These are phyloP conservation scores for Drosophila pandora DNA, from an alignment of 1,140 invertebrate genomes.

Conservation along the genomic window DNA sequence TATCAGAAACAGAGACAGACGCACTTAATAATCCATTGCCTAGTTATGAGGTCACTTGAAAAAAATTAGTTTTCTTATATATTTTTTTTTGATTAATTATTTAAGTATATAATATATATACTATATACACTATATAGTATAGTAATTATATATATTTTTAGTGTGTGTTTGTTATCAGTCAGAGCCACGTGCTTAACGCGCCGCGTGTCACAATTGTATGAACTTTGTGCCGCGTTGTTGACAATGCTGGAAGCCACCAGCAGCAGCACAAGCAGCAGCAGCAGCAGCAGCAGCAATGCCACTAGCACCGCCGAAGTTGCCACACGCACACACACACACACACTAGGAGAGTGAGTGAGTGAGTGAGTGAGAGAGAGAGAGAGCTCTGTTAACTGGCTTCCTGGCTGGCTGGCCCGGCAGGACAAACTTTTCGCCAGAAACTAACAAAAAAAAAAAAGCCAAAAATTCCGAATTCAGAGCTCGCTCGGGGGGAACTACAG, in stretches of 20 bases:
- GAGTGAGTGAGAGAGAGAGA: slow-evolving; percentile 4
- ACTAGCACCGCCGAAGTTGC: slow-evolving; percentile 49
- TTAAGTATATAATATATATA: neutral
- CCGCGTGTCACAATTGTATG: slow-evolving; percentile 81
- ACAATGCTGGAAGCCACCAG: slow-evolving; percentile 69
- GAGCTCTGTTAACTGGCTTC: slow-evolving; percentile 65
- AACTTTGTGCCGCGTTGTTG: slow-evolving; percentile 73
- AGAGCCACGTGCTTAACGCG: slow-evolving; percentile 79
- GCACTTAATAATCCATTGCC: slow-evolving; percentile 1
- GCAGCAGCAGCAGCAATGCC: slow-evolving; percentile 30
- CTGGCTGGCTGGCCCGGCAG: slow-evolving; percentile 58
- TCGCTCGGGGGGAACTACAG: slow-evolving; percentile 40
- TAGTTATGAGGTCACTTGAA: slow-evolving; percentile 9
- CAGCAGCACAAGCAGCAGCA: slow-evolving; percentile 38
- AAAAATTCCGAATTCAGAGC: slow-evolving; percentile 18
- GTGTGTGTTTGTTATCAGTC: slow-evolving; percentile 59
- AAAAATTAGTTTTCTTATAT: slow-evolving; percentile 10
- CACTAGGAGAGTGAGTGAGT: slow-evolving; percentile 8
- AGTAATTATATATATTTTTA: neutral
- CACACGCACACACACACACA: slow-evolving; percentile 49
- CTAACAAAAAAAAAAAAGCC: slow-evolving; percentile 1
- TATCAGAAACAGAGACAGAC: neutral
- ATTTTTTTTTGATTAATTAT: slow-evolving; percentile 6
- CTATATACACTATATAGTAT: slow-evolving; percentile 7
- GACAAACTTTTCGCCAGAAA: slow-evolving; percentile 55